Evolutionary conservation across 2,888 invertebrate species (phyloP).

Genomic region (Drosophila siamana): DNA sequence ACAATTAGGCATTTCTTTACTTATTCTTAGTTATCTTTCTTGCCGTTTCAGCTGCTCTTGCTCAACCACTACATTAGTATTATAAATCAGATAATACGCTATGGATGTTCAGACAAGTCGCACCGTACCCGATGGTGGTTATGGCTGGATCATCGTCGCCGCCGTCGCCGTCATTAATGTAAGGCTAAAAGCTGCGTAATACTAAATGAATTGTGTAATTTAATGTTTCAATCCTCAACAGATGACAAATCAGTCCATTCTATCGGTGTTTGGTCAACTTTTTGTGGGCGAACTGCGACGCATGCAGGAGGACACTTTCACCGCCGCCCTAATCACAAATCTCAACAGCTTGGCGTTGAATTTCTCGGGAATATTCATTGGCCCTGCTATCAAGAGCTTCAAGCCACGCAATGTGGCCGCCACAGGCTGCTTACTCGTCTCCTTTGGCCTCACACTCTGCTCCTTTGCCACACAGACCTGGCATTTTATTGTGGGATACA

Average conservation of each 20-base stretch:
- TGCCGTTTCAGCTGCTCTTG: constrained; percentile 23
- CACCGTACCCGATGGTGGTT: constrained; percentile 89
- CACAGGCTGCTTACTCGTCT: constrained; percentile 86
- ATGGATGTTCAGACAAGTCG: constrained; percentile 68
- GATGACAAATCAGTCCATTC: constrained; percentile 90
- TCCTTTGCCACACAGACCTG: constrained; percentile 86
- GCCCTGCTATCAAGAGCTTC: constrained; percentile 88
- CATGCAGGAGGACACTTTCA: constrained; percentile 89
- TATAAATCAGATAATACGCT: constrained; percentile 10
- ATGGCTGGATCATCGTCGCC: constrained; percentile 90
- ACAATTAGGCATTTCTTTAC: constrained; percentile 33
- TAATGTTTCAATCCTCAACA: constrained; percentile 65
- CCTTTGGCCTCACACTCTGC: constrained; percentile 86
- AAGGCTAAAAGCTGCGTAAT: constrained; percentile 79
- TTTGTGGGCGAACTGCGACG: constrained; percentile 88
- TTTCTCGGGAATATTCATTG: constrained; percentile 88
- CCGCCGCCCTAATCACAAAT: constrained; percentile 89
- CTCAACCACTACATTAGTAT: constrained; percentile 11
- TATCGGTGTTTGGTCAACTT: constrained; percentile 90
- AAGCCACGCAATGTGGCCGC: constrained; percentile 87
- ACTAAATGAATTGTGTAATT: not conserved
- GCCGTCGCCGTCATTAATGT: constrained; percentile 90
- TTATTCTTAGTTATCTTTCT: constrained; percentile 25
- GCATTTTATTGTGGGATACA: constrained; percentile 87
- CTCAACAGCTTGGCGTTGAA: constrained; percentile 86